These are phyloP conservation scores for Channa argus DNA, from an alignment of 2,113 vertebrate species.

Conservation along the genomic window DNA sequence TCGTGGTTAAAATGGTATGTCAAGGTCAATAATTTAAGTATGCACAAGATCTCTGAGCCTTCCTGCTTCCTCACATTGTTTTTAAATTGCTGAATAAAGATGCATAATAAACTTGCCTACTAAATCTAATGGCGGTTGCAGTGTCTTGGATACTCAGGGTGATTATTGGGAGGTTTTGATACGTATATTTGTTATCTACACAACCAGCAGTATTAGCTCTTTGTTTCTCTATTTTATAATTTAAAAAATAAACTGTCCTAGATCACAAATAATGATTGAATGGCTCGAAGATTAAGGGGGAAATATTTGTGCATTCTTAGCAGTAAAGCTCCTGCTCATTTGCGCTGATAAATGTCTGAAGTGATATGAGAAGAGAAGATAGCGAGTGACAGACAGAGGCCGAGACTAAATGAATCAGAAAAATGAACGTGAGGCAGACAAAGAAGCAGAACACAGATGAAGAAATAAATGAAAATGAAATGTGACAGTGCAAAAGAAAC, in stretches of 20 bases:
- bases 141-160: background rate
- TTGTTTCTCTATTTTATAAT: slow-evolving; percentile 11
- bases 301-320: slow-evolving; percentile 37
- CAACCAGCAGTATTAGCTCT: slow-evolving; percentile 26
- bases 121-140: background rate
- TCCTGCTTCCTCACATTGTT: background rate
- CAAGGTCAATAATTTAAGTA: too few species aligned
- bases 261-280: slow-evolving; percentile 6
- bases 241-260: slow-evolving; percentile 16
- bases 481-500: slow-evolving; percentile 30
- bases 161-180: background rate
- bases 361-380: slow-evolving; percentile 18
- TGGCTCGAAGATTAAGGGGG: slow-evolving; percentile 2
- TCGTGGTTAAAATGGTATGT: background rate
- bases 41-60: background rate
- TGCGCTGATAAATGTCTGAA: slow-evolving; percentile 24
- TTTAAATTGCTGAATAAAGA: background rate
- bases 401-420: slow-evolving; percentile 2
- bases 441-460: slow-evolving; percentile 12
- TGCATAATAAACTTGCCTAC: background rate
- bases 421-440: slow-evolving; percentile 32
- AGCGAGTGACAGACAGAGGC: slow-evolving; percentile 24
- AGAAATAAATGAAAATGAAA: slow-evolving; percentile 50
- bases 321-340: background rate
- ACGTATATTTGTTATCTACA: background rate